Conservation (phyloP, 2,888 invertebrate genomes). For the Lymantria monacha region DNA sequence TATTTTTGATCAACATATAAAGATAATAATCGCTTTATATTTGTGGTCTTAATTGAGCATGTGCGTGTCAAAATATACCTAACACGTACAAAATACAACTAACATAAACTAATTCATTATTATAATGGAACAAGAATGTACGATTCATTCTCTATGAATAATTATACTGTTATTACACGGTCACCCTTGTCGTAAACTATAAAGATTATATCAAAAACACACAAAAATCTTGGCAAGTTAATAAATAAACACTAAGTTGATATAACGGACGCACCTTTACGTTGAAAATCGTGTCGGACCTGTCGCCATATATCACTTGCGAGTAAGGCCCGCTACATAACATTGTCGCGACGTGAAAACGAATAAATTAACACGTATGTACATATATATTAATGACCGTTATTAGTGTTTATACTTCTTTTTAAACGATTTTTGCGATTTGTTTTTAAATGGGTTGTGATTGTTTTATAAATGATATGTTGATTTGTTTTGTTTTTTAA, state of each 20-base stretch:
- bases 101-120: background rate
- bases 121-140: background rate
- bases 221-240: slow-evolving; percentile 19
- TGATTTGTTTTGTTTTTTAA: slow-evolving; percentile 3
- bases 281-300: slow-evolving; percentile 30
- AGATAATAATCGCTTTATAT: background rate
- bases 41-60: background rate
- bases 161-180: slow-evolving; percentile 4
- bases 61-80: background rate
- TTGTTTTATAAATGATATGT: slow-evolving; percentile 8
- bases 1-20: background rate
- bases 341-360: slow-evolving; percentile 27
- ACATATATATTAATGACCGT: slow-evolving; percentile 16
- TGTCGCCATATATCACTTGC: slow-evolving; percentile 34
- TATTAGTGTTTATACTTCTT: slow-evolving; percentile 14
- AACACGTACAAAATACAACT: background rate
- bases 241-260: slow-evolving; percentile 32
- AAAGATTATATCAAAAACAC: slow-evolving; percentile 13
- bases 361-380: slow-evolving; percentile 31
- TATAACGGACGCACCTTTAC: slow-evolving; percentile 32
- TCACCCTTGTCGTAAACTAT: background rate
- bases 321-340: slow-evolving; percentile 28
- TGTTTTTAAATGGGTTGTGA: slow-evolving; percentile 15
- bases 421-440: slow-evolving; percentile 23
- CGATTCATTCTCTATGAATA: background rate